Conservation (phyloP, 2,797 vertebrate species). For the Chelon auratus region DNA sequence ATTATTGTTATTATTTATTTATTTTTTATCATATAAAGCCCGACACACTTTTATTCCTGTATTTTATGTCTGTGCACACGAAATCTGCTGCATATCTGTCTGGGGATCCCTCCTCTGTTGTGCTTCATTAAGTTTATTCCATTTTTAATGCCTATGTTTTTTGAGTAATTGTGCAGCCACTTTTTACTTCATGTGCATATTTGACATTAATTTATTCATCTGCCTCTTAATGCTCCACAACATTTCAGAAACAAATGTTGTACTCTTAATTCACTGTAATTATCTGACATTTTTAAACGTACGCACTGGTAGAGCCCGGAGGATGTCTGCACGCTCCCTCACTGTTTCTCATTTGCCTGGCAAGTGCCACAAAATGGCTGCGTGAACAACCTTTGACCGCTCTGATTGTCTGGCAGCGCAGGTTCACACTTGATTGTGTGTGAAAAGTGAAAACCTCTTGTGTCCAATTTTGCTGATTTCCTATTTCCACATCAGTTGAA, state of each 20-base stretch:
- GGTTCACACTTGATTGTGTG: constrained; percentile 7
- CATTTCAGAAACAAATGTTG: too few species aligned
- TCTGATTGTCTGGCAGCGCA: neutral
- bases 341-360: constrained; percentile 44
- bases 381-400: constrained; percentile 4
- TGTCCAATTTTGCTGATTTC: constrained; percentile 47
- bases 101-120: neutral
- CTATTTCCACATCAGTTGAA: constrained; percentile 32
- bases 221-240: too few species aligned
- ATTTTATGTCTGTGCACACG: neutral
- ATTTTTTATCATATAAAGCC: neutral
- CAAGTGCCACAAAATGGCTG: constrained; percentile 48
- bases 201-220: too few species aligned
- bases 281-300: neutral
- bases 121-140: neutral
- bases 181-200: neutral
- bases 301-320: too few species aligned
- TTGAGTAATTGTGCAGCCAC: neutral
- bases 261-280: neutral
- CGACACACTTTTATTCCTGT: neutral
- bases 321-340: too few species aligned
- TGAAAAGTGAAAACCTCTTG: constrained; percentile 36
- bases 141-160: neutral
- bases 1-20: neutral
- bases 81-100: neutral